Base-by-base conservation (phyloP, 2,888 invertebrate species). In the Alviniconcha strummeri region DNA sequence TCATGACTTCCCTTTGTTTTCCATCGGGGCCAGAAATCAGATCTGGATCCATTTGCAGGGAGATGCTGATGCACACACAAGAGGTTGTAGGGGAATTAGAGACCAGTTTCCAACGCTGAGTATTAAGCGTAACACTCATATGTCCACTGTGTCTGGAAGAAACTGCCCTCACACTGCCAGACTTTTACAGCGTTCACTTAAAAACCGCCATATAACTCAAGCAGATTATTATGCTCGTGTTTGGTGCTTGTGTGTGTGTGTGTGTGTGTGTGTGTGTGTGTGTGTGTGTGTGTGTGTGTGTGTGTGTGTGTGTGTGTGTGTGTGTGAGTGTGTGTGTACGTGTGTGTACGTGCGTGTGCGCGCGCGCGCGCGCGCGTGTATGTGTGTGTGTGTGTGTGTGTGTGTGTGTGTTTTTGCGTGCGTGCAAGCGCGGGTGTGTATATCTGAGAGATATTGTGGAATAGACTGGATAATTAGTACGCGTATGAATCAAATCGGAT, bases 241-340 rank as follows among this genome's bases (percentile, higher is more conserved):
- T 4, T 8, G 15, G 15, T 69, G 17, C 6, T 4, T 71, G n/a
- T 19, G 19, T 71, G 71, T 71, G 71, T 71, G 71, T 71, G 71
- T 71, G 71, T 71, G 8, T 71, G 71, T n/a, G 71, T 71, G 71
- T 64, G 64, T 64, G 64, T 64, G 64, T 64, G 64, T 64, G 64
- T 64, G 64, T 64, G 71, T 71, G 71, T 71, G 71, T 71, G 8
- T 71, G 71, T n/a, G 71, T 71, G 71, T 64, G 64, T 64, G 64
- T 64, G 64, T 64, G 64, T 64, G 64, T 64, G 64, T 64, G 9
- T 64, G 64, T 64, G 64, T 64, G 64, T 64, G 9, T 13, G 64
- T 64, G 64, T 64, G 6, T 52, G 52, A 4, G 72, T 0, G 72
- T 36, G 72, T 8, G 72, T 36, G 36, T 13, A n/a, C 7, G 13